Base-by-base conservation (phyloP, 2,888 invertebrate genomes). In the Hydraecia micacea region DNA sequence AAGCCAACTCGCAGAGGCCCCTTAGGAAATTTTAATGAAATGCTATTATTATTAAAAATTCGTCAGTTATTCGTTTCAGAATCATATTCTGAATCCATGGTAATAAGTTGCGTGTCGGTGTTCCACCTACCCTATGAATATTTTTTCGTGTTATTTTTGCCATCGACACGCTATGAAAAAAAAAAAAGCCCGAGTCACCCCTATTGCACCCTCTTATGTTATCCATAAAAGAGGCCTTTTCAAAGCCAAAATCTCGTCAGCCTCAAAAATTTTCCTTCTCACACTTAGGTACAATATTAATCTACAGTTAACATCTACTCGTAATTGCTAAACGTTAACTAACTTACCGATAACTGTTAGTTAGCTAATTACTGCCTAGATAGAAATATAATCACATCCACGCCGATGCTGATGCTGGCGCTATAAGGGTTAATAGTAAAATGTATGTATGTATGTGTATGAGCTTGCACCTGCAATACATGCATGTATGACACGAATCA, bases 401-500 rank as follows among this genome's bases (percentile, higher is more conserved):
- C 71, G 49, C 68, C 62, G 65, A 52, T 49, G 39, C 55, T 39
- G 75, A 60, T 46, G 32, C 25, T 69, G 32, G 11, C 32, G 15
- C 21, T 66, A 21, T 55, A 58, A 65, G 73, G 75, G 73, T 63
- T 80, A 39, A 80, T 84, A 86, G 86, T 76, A 73, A 77, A 81
- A 79, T 77, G 73, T 79, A 66, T 79, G 71, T 75, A 49, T 74
- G 80, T 62, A 55, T 49, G 52, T 77, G 36, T 79, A 62, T 77
- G 85, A 75, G 85, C 75, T 78, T 84, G 86, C 90, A 89, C 87
- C 87, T 83, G 86, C 84, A 80, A 77, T 81, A 86, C 85, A 82
- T 85, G 77, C 84, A 79, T 87, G 82, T 72, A 86, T 85, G 86
- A 79, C 86, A 86, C 86, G 90, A 90, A 89, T 88, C 87, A 89